phyloP scores from a whole-genome alignment of 1,140 invertebrate genomes.

The Saccostrea glomerata region DNA sequence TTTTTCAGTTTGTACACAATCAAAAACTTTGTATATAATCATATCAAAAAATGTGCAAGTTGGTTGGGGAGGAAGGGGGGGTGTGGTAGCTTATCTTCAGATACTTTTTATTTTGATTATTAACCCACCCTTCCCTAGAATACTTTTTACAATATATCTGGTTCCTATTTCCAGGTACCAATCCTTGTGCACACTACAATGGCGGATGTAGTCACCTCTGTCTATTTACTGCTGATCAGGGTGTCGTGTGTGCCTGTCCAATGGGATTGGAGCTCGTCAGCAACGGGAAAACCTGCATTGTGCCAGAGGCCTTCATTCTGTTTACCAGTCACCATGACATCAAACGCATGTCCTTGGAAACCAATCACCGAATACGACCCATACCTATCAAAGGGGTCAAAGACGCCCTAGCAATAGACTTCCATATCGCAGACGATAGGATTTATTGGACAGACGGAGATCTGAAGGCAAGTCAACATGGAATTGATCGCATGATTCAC shows the following conservation, averaged over 20 bases:
- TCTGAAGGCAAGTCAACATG: conserved; percentile 76
- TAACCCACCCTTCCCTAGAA: no score
- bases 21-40: no score
- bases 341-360: conserved; percentile 81
- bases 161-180: conserved; percentile 81
- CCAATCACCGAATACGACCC: conserved; percentile 89
- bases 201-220: conserved; percentile 98
- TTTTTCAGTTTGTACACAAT: no score
- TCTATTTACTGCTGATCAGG: conserved; percentile 87
- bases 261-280: conserved; percentile 85
- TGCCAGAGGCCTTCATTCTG: conserved; percentile 93
- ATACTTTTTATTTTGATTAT: no score
- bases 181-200: conserved; percentile 95
- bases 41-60: no score
- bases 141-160: no score
- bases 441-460: conserved; percentile 95
- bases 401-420: conserved; percentile 93
- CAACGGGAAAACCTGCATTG: conserved; percentile 88
- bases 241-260: conserved; percentile 90
- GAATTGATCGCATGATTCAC: conserved; percentile 6
- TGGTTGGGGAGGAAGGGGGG: no score
- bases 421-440: conserved; percentile 90
- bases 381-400: conserved; percentile 84
- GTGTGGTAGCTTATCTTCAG: no score
- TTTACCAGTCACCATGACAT: conserved; percentile 92